Conservation (phyloP, 2,113 vertebrate species). For the Ovis aries region ARS-UI_Ramb_v3.0 NC_056056.1:132310001-132310500, state of each 20-base stretch:
- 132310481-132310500: not conserved
- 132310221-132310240: not conserved
- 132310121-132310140: not conserved
- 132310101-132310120: not conserved
- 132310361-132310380: not conserved
- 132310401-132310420: not conserved
- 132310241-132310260: slow-evolving; percentile 13
- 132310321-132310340: not conserved
- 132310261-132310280: not conserved
- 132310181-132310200: not conserved
- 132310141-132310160: not conserved
- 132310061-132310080: not conserved
- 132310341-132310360: not conserved
- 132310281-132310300: not conserved
- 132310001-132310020: not conserved
- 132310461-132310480: not conserved
- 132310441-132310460: not conserved
- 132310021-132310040: not conserved
- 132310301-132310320: not conserved
- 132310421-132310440: not conserved
- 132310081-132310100: not conserved
- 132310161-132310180: not conserved
- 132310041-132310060: not conserved
- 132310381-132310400: not conserved
- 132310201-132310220: not conserved